Evolutionary conservation across 2,113 vertebrate genomes (phyloP), one percentile per base, ranked within the genome.

Genomic region (Carassius gibelio): DNA sequence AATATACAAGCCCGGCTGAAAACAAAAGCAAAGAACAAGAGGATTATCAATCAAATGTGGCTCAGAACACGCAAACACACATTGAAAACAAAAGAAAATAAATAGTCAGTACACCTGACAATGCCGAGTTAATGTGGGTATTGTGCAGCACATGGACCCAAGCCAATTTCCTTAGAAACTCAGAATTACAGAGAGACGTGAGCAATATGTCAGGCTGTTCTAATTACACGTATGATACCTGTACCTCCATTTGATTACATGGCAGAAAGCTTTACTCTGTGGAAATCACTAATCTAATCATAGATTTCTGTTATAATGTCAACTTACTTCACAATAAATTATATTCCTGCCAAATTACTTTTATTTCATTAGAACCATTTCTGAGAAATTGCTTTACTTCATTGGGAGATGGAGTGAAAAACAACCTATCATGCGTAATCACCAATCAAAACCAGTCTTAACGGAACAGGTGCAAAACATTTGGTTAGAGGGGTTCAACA

Each of bases 61-160:
- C 75, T 89, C 81, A 71, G 83, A 90, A 80, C 75, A 76, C 81
- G 82, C 77, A 89, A 76, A 91, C 50, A 88, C 84, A 90, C 80
- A 90, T 81, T 85, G 74, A 90, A 88, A 92, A 91, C 92, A 91
- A 89, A 91, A 90, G 90, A 89, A 94, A 93, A 92, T 92, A 93
- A 94, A 93, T 91, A 91, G 87, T 90, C 84, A 87, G 50, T 89
- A 87, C 89, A 90, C 85, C 86, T 88, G 88, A 92, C 91, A 88
- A 78, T 91, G 45, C 10, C 45, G 10, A 48, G 90, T 89, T 89
- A 83, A 89, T 48, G 10, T 91, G 91, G 88, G 92, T 89, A 89
- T 90, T 93, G 91, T 83, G 86, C 85, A 71, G 86, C 82, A 74
- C 86, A 86, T 90, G 90, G 91, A 94, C 91, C 85, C 34, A 57